Conservation (phyloP, 2,113 vertebrate genomes). For the Phyllopteryx taeniolatus region DNA sequence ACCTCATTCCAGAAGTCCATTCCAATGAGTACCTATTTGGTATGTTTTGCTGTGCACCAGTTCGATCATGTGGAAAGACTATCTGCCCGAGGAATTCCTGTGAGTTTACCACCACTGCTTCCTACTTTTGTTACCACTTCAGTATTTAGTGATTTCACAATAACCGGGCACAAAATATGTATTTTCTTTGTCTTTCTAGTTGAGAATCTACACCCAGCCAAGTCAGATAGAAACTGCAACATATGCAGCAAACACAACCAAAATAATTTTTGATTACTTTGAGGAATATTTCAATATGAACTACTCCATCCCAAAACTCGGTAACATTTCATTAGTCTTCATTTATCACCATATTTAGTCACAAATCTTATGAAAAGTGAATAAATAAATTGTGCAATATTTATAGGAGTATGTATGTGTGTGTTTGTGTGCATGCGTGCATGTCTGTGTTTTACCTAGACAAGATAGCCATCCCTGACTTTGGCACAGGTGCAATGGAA, state of each 20-base stretch:
- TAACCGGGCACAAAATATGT: neutral
- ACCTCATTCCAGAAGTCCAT: slow-evolving; percentile 83
- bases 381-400: neutral
- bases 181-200: slow-evolving; percentile 63
- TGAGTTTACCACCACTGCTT: slow-evolving; percentile 40
- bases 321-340: slow-evolving; percentile 61
- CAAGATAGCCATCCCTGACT: slow-evolving; percentile 97
- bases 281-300: slow-evolving; percentile 87
- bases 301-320: slow-evolving; percentile 89
- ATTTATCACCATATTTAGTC: neutral
- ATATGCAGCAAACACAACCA: slow-evolving; percentile 85
- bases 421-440: neutral
- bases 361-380: neutral
- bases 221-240: slow-evolving; percentile 80
- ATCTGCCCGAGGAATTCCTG: slow-evolving; percentile 71
- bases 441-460: slow-evolving; percentile 69
- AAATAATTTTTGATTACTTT: slow-evolving; percentile 86
- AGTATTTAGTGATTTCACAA: neutral
- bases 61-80: slow-evolving; percentile 57
- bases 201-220: slow-evolving; percentile 88
- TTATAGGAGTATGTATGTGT: neutral
- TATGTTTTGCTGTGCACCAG: slow-evolving; percentile 92
- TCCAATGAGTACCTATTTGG: slow-evolving; percentile 94
- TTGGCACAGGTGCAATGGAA: slow-evolving; percentile 97
- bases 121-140: neutral